Percentiles rank a stretch among this genome's conserved stretches.
phyloP scores from a whole-genome alignment of 2,113 vertebrate species.

The Limnothrissa miodon region DNA sequence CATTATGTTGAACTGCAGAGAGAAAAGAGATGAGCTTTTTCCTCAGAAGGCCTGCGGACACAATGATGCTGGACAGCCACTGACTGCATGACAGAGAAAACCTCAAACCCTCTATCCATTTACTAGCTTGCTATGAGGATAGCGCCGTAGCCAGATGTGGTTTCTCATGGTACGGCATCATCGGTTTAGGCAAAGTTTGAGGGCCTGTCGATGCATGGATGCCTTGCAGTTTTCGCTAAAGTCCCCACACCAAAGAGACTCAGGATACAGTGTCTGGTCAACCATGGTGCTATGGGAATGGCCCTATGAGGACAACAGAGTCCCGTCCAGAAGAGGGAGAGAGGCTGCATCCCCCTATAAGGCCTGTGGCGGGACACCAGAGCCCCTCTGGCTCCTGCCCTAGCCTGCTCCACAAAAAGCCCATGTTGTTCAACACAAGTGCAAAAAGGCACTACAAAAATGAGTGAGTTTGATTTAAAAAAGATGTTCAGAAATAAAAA shows the following conservation, averaged over 20 bases:
- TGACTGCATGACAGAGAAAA: neutral
- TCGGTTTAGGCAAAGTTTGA: neutral
- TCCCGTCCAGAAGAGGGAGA: neutral
- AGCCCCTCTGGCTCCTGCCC: constrained; percentile 51
- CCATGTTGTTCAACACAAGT: constrained; percentile 6
- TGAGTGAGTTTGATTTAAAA: neutral
- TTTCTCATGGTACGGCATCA: neutral
- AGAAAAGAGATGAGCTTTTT: neutral
- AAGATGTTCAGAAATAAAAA: neutral
- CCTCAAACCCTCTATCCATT: neutral
- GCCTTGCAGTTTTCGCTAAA: neutral
- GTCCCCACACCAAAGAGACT: neutral
- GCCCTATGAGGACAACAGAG: neutral
- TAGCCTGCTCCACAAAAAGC: constrained; percentile 31
- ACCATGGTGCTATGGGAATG: neutral
- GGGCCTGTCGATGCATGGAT: neutral
- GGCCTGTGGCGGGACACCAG: constrained; percentile 39
- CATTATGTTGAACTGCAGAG: constrained; percentile 51
- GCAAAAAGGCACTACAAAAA: constrained; percentile 7
- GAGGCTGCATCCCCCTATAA: neutral
- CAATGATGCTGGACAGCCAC: neutral
- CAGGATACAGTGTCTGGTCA: neutral
- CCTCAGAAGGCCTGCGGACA: neutral
- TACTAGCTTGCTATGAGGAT: neutral
- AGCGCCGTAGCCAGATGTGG: neutral